A percentile compares a stretch with the other conserved stretches of the same genome.
These are phyloP conservation scores for Tachina grossa DNA, from an alignment of 2,888 invertebrate species.

Conservation along the genomic window DNA sequence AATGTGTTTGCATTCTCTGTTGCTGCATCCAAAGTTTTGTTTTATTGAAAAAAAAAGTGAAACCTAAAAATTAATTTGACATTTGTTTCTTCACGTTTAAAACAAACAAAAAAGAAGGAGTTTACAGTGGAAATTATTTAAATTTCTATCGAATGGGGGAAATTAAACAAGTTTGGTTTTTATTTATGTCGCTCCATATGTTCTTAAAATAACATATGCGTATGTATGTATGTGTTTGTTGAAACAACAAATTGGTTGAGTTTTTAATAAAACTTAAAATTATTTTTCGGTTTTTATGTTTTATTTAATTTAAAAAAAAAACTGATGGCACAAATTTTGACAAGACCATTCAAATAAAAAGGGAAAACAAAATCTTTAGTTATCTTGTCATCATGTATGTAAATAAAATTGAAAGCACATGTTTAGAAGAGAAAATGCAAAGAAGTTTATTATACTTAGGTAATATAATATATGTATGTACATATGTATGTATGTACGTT, in stretches of 20 bases:
- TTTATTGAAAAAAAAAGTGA: slow-evolving; percentile 1
- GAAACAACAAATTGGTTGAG: slow-evolving; percentile 5
- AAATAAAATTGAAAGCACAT: slow-evolving; percentile 33
- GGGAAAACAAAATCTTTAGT: not conserved
- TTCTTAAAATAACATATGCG: slow-evolving; percentile 41
- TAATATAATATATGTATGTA: too few species aligned
- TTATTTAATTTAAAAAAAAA: not conserved
- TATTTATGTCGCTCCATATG: slow-evolving; percentile 4
- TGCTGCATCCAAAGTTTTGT: not conserved
- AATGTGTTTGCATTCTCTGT: not conserved
- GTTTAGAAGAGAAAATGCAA: not conserved
- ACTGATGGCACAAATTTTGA: not conserved
- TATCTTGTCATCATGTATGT: slow-evolving; percentile 9
- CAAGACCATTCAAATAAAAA: not conserved
- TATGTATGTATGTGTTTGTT: not conserved
- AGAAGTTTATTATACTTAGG: not conserved
- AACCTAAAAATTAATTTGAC: slow-evolving; percentile 21
- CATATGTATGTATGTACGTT: too few species aligned
- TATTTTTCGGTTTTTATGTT: not conserved
- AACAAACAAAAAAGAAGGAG: not conserved
- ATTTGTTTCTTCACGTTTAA: slow-evolving; percentile 16
- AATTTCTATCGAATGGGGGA: slow-evolving; percentile 7
- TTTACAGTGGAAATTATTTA: slow-evolving; percentile 22
- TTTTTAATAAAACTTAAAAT: not conserved
- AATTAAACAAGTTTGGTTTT: slow-evolving; percentile 17